Conservation (phyloP, 2,888 invertebrate species). For the Oxystoma pomonae region DNA sequence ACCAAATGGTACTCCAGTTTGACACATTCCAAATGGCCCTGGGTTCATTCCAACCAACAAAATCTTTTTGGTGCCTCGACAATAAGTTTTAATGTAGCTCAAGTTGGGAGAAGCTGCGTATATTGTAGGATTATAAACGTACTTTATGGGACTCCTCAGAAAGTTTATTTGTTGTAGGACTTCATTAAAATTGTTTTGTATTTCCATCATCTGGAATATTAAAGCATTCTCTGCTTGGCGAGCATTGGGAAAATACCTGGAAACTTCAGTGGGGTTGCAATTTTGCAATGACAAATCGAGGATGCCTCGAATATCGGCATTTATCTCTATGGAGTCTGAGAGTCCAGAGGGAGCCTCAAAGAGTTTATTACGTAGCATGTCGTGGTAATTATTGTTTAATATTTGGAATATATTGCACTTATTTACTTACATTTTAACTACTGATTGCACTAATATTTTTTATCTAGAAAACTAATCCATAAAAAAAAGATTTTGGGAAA, state of each 20-base stretch:
- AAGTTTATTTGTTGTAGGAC: slow-evolving; percentile 38
- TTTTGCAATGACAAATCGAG: slow-evolving; percentile 16
- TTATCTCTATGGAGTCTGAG: background rate
- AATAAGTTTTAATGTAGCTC: slow-evolving; percentile 69
- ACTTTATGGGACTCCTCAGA: slow-evolving; percentile 51
- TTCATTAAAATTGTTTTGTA: slow-evolving; percentile 30
- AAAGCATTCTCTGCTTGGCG: slow-evolving; percentile 25
- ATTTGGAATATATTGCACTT: too few species aligned
- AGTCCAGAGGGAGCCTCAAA: background rate
- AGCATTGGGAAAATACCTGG: background rate
- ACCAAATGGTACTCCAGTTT: slow-evolving; percentile 92
- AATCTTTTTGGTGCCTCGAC: slow-evolving; percentile 60
- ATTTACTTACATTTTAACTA: too few species aligned
- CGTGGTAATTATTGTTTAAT: too few species aligned
- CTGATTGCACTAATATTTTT: too few species aligned
- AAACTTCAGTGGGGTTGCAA: slow-evolving; percentile 9
- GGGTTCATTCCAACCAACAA: slow-evolving; percentile 94
- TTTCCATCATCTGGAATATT: slow-evolving; percentile 39
- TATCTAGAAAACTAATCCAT: too few species aligned
- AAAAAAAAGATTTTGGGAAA: too few species aligned
- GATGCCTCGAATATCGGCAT: slow-evolving; percentile 5
- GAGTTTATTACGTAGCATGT: slow-evolving; percentile 15
- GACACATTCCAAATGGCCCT: slow-evolving; percentile 96
- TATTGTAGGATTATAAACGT: slow-evolving; percentile 78
- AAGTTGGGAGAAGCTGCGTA: slow-evolving; percentile 79